These are phyloP conservation scores for Synanceia verrucosa DNA, from an alignment of 2,797 vertebrate genomes.

Conservation along the genomic window DNA sequence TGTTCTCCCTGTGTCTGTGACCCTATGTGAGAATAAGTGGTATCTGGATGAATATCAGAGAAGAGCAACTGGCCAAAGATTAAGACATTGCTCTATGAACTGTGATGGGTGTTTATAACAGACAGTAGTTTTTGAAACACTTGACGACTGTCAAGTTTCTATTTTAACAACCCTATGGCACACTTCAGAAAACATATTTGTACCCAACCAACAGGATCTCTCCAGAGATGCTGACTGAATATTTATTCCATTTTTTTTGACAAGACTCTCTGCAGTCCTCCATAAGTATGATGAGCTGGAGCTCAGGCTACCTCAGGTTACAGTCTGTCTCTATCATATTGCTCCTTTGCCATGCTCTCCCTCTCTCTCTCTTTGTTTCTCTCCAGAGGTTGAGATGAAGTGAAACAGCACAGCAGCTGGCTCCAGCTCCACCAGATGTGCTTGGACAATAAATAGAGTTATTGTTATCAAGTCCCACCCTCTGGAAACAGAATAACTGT, in stretches of 20 bases:
- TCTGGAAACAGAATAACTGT: constrained; percentile 25
- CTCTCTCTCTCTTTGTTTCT: constrained; percentile 27
- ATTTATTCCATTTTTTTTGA: constrained; percentile 15
- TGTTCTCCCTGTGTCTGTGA: too few relatives aligned
- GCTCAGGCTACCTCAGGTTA: constrained; percentile 3
- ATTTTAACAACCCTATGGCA: constrained; percentile 16
- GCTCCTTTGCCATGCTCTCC: constrained; percentile 10
- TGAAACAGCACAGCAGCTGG: constrained; percentile 50
- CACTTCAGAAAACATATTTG: not conserved
- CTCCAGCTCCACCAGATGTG: constrained; percentile 67
- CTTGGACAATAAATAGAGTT: constrained; percentile 54
- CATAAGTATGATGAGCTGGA: constrained; percentile 1
- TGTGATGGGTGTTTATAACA: not conserved
- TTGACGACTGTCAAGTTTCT: not conserved
- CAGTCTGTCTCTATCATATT: constrained; percentile 19
- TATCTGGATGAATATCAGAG: too few relatives aligned
- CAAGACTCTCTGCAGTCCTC: constrained; percentile 26
- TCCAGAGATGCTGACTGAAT: constrained; percentile 8
- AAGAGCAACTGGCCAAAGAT: not conserved
- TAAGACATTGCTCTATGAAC: not conserved
- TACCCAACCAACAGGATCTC: constrained; percentile 1
- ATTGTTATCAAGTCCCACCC: constrained; percentile 52
- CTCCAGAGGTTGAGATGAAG: constrained; percentile 41
- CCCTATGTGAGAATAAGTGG: too few relatives aligned
- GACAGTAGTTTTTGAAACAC: not conserved